Evolutionary conservation across 2,113 vertebrate species (phyloP), one percentile per base, ranked within the genome.

Genomic region (Osmerus eperlanus): DNA sequence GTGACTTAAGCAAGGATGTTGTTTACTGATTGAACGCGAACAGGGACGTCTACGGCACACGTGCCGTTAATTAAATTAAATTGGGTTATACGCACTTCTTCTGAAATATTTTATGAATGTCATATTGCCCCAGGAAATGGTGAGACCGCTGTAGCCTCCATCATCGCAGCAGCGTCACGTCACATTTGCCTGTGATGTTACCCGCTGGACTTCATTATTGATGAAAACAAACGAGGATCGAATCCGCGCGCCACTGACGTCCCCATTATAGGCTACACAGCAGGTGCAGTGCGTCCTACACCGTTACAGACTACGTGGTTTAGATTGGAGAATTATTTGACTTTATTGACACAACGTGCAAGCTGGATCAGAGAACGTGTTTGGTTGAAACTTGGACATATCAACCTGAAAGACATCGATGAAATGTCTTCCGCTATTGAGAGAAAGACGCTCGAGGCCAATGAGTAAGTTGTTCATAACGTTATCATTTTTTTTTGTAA

Each of bases 391-490:
- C 8, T 71, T 70, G 78, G 73, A 78, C 65, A 64, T 64, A 18
- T 64, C 62, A 64, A 18, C 15, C 25, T 4, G 25, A 64, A 21
- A 60, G 29, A 64, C 9, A 69, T 83, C 78, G 75, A 7, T 71
- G 90, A 90, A 87, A 97, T 98, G 96, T 89, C 96, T 87, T 95
- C 97, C 68, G 91, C 96, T 77, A 97, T 98, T 89, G 96, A 97
- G 85, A 95, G 97, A 85, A 98, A 98, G 88, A 96, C 93, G 71
- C 84, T 98, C 92, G 97, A 98, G 81, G 89, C 95, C 61, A 95
- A 93, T 51, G 97, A 98, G 97, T 98, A 87, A 96, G 97, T 96
- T 47, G 97, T 96, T 47, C 7, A 11, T 47, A 47, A 47, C 41
- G 41, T 12, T 47, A 12, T 47, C 5, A 6, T 36, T 36, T 36